phyloP scores from a whole-genome alignment of 2,888 invertebrate genomes.

The Drosophila greeni region DNA sequence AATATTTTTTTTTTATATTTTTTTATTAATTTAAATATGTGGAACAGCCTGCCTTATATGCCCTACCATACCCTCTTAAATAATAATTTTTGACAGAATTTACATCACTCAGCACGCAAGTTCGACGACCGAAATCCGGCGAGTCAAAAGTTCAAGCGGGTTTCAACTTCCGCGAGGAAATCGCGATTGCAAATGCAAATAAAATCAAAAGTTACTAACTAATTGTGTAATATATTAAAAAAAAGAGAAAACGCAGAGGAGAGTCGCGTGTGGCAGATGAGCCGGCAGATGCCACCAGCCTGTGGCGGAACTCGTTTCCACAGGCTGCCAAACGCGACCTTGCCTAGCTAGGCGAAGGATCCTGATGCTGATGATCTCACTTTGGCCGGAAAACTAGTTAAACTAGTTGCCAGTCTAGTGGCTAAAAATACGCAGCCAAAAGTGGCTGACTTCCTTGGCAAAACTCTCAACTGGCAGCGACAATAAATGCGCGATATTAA shows the following conservation, averaged over 20 bases:
- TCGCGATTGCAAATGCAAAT: constrained; percentile 63
- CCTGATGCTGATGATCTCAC: constrained; percentile 11
- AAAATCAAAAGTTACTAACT: constrained; percentile 47
- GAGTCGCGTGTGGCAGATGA: constrained; percentile 51
- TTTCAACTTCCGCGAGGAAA: constrained; percentile 60
- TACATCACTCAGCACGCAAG: constrained; percentile 4
- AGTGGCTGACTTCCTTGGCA: constrained; percentile 10
- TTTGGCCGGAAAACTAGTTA: constrained; percentile 51
- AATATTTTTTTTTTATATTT: no score
- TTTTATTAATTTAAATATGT: no score
- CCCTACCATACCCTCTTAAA: not conserved
- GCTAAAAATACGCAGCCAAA: constrained; percentile 42
- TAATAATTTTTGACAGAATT: constrained; percentile 2
- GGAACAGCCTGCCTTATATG: not conserved
- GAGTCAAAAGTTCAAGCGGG: constrained; percentile 57
- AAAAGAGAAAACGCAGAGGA: constrained; percentile 58
- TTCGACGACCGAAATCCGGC: constrained; percentile 34
- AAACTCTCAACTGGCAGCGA: constrained; percentile 10
- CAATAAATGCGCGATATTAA: constrained; percentile 20
- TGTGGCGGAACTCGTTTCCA: constrained; percentile 46
- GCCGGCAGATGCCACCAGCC: constrained; percentile 15
- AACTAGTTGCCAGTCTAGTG: constrained; percentile 52
- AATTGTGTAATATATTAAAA: constrained; percentile 61
- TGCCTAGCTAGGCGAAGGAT: constrained; percentile 31
- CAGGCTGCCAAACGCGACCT: constrained; percentile 29